Conservation (phyloP, 2,113 vertebrate genomes). For the Psettodes erumei region DNA sequence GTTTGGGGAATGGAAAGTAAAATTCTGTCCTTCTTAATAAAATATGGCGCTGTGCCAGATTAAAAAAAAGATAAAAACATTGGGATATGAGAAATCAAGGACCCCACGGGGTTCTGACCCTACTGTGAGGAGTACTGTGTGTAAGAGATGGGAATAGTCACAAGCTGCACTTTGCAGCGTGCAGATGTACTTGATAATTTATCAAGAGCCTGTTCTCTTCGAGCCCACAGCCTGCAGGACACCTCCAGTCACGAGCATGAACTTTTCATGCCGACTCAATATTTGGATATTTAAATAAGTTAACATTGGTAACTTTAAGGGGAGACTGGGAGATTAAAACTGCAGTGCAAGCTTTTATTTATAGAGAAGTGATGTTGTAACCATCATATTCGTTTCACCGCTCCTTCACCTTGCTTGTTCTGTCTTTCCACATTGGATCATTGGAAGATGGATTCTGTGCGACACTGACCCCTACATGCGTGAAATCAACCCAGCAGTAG, state of each 20-base stretch:
- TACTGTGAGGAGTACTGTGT: constrained; percentile 47
- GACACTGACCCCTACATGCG: neutral
- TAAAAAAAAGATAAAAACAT: constrained; percentile 36
- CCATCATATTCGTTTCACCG: constrained; percentile 8
- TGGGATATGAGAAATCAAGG: constrained; percentile 46
- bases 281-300: constrained; percentile 30
- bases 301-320: constrained; percentile 6
- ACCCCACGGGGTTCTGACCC: constrained; percentile 42
- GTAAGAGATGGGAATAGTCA: constrained; percentile 46
- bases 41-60: constrained; percentile 43
- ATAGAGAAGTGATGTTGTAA: constrained; percentile 17
- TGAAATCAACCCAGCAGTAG: neutral
- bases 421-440: neutral
- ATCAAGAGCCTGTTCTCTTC: constrained; percentile 45
- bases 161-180: constrained; percentile 41
- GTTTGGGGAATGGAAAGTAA: constrained; percentile 45
- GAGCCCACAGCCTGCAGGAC: constrained; percentile 28
- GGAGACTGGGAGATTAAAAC: constrained; percentile 2
- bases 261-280: constrained; percentile 44
- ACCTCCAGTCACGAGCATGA: constrained; percentile 39
- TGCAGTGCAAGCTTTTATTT: constrained; percentile 9
- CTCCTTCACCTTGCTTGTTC: neutral
- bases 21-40: constrained; percentile 55
- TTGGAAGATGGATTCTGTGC: neutral
- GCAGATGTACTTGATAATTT: constrained; percentile 63